Evolutionary conservation across 2,113 vertebrate genomes (phyloP), one percentile per base, ranked within the genome.

Genomic region (Dasyornis broadbenti): DNA sequence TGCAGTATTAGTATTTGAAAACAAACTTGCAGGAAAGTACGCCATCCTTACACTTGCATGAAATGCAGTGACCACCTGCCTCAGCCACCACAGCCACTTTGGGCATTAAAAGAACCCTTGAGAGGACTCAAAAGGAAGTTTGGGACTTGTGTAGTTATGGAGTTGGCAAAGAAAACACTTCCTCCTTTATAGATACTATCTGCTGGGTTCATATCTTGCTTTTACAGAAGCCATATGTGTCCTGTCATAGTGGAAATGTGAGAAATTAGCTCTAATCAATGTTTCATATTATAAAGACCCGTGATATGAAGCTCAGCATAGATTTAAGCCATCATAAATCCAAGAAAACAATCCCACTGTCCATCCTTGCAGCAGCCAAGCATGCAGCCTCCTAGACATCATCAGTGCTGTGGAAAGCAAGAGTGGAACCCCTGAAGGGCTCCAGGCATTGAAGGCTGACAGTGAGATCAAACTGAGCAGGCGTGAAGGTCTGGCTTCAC

Each of bases 101-200:
- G n/a, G 18, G 39, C 42, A 69, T 84, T 23, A 82, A 53, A 92
- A 95, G 60, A 86, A 61, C 28, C 45, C 26, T 89, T 89, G 44
- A 71, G 65, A 75, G 56, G 15, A 84, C 68, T 83, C 75, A 89
- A 78, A 96, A 92, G 91, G 95, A 96, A 92, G 94, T 86, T 71
- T 87, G 53, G 53, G 42, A 91, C 92, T 86, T 0, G 0, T 94
- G 94, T 65, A 91, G 92, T 95, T 96, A 75, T 40, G 44, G 52
- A 91, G 57, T 10, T 94, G 84, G 77, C 89, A 91, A 94, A 94
- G 77, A 95, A 95, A 94, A 72, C 65, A 95, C 86, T 97, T 97
- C 96, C 91, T 95, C 93, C 92, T 89, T 89, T 90, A 83, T 30
- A 96, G 96, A 97, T 96, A 97, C 61, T 84, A 95, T 96, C 96